A percentile compares a stretch with the other conserved stretches of the same genome.
Conservation (phyloP, 2,797 vertebrate species). For the Halcyon leucocephala region DNA sequence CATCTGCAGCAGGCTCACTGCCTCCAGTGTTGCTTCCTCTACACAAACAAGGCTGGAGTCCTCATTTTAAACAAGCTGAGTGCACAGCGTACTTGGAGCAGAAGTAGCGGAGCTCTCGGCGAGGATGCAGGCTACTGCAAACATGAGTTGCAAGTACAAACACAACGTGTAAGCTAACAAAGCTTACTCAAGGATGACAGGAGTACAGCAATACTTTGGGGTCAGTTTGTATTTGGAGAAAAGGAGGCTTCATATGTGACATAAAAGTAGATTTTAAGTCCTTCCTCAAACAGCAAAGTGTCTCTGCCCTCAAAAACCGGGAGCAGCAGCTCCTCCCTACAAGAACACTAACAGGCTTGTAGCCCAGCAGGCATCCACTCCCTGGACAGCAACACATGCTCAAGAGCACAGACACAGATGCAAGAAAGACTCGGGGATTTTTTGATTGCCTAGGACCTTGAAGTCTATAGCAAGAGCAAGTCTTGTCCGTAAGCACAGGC, state of each 20-base stretch:
- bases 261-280: background rate
- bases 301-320: background rate
- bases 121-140: background rate
- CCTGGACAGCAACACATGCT: background rate
- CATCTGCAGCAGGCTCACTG: background rate
- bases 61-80: background rate
- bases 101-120: background rate
- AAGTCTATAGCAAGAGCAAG: background rate
- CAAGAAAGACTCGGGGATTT: background rate
- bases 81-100: background rate
- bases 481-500: background rate
- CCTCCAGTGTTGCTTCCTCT: rapidly evolving
- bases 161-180: background rate
- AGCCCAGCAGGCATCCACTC: background rate
- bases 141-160: background rate
- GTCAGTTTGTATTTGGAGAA: background rate
- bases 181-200: background rate
- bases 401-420: background rate
- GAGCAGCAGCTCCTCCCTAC: slow-evolving; percentile 17
- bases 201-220: background rate
- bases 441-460: background rate
- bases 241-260: background rate
- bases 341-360: background rate
- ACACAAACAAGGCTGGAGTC: background rate
- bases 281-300: background rate